Evolutionary conservation across 2,888 invertebrate genomes (phyloP).

Genomic region (Macaria liturata): DNA sequence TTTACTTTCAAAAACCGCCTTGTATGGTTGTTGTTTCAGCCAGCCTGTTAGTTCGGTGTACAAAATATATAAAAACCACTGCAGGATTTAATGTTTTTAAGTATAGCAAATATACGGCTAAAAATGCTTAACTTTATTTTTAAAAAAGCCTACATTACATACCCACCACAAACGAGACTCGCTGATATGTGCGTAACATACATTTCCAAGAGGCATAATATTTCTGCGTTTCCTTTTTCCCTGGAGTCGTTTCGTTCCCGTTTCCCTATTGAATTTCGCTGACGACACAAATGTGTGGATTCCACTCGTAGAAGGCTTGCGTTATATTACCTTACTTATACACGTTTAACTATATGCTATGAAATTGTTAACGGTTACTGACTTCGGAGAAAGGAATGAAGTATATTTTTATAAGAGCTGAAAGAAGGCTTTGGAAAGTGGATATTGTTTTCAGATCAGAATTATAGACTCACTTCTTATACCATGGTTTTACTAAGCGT

Average conservation of each 20-base stretch:
- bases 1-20: too few relatives aligned
- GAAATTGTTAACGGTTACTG: background rate
- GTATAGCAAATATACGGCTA: too few relatives aligned
- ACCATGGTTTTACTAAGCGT: too few relatives aligned
- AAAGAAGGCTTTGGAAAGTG: too few relatives aligned
- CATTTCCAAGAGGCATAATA: conserved; percentile 19
- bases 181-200: conserved; percentile 33
- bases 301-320: conserved; percentile 36
- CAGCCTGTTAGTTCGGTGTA: too few relatives aligned
- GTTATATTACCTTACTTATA: conserved; percentile 11
- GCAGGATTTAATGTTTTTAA: too few relatives aligned
- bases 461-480: too few relatives aligned
- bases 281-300: conserved; percentile 54
- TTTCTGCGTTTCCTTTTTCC: conserved; percentile 50
- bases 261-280: conserved; percentile 58
- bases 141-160: conserved; percentile 4
- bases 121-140: too few relatives aligned
- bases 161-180: conserved; percentile 21
- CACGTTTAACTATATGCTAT: conserved; percentile 2
- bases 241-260: conserved; percentile 42
- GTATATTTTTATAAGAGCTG: too few relatives aligned
- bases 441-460: too few relatives aligned
- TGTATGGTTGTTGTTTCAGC: too few relatives aligned
- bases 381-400: background rate
- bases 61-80: too few relatives aligned